Evolutionary conservation across 2,113 vertebrate species (phyloP).

Genomic region (Gadus chalcogrammus): DNA sequence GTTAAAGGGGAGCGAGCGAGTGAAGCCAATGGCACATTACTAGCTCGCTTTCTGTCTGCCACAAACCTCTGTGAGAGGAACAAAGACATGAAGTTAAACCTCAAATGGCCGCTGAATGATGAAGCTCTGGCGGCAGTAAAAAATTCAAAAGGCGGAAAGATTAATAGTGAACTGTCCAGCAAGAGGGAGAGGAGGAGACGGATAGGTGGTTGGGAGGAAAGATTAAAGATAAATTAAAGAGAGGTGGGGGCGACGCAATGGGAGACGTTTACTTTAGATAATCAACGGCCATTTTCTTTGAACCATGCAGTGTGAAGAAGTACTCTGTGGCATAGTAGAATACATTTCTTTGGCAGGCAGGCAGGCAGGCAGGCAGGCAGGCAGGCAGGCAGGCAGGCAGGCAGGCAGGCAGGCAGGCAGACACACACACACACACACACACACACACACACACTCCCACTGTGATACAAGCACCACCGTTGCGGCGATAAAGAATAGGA

Average conservation of each 20-base stretch:
- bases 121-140: conserved; percentile 34
- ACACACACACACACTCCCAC: conserved; percentile 25
- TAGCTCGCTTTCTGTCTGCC: too few species aligned
- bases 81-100: conserved; percentile 35
- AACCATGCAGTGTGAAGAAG: conserved; percentile 30
- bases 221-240: too few species aligned
- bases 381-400: conserved; percentile 47
- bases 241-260: too few species aligned
- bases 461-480: conserved; percentile 45
- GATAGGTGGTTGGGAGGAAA: background rate
- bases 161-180: conserved; percentile 12
- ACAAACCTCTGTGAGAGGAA: background rate
- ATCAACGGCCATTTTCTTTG: conserved; percentile 41
- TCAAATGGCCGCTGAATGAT: conserved; percentile 39
- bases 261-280: conserved; percentile 23
- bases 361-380: too few species aligned
- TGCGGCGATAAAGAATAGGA: conserved; percentile 50
- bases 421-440: conserved; percentile 12
- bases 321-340: conserved; percentile 51
- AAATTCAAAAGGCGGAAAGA: conserved; percentile 43
- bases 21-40: too few species aligned
- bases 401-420: too few species aligned
- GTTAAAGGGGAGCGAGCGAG: too few species aligned
- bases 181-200: background rate
- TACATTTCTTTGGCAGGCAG: conserved; percentile 45